Conservation (phyloP, 2,888 invertebrate species). For the Gasteruption jaculator region DNA sequence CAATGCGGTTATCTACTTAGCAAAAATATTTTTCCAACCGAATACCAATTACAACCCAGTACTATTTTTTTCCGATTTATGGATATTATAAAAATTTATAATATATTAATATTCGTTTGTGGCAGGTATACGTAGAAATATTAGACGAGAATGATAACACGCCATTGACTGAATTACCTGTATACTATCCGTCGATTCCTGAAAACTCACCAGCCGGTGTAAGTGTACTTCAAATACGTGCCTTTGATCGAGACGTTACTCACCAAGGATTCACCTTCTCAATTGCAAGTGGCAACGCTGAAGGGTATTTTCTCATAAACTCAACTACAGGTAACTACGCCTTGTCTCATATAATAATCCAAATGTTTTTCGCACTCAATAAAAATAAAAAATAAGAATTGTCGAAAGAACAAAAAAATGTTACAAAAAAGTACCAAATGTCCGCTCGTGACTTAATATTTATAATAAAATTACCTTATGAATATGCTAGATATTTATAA, state of each 20-base stretch:
- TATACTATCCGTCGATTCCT: constrained; percentile 75
- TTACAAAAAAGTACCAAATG: no score
- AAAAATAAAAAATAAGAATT: constrained; percentile 8
- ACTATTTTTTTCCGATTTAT: constrained; percentile 13
- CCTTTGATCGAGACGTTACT: constrained; percentile 72
- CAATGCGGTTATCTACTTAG: no score
- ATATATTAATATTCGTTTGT: not conserved
- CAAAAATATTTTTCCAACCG: no score
- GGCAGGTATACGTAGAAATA: constrained; percentile 77
- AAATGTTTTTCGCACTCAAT: no score
- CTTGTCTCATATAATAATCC: constrained; percentile 12
- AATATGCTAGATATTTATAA: no score
- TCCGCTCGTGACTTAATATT: no score
- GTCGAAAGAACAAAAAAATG: no score
- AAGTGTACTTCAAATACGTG: constrained; percentile 70
- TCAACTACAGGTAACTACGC: constrained; percentile 76
- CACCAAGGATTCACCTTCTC: constrained; percentile 68
- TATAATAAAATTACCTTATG: no score
- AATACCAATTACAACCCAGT: no score
- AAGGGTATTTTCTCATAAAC: constrained; percentile 86
- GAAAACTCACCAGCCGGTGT: constrained; percentile 77
- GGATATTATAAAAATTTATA: constrained; percentile 3
- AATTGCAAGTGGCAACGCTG: constrained; percentile 88
- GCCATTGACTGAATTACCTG: constrained; percentile 82
- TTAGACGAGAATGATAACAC: constrained; percentile 93